Conservation (phyloP, 2,797 vertebrate species). For the Mormyrus hasselquistii region DNA sequence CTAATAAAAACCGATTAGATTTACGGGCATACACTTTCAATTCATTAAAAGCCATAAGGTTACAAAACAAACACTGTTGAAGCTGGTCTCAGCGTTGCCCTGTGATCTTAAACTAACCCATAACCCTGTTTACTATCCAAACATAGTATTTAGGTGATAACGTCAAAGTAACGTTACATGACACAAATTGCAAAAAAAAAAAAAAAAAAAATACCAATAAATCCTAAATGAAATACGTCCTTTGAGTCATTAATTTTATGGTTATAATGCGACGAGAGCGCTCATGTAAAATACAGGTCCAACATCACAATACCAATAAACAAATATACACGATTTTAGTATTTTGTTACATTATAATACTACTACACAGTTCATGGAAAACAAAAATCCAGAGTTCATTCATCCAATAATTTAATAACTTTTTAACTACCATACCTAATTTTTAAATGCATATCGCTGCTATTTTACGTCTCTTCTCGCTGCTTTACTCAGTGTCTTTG, state of each 20-base stretch:
- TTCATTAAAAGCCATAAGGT: neutral
- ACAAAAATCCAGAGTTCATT: neutral
- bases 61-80: neutral
- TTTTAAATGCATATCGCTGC: neutral
- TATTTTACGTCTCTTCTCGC: neutral
- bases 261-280: neutral
- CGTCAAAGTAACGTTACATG: neutral
- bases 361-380: neutral
- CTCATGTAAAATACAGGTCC: neutral
- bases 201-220: neutral
- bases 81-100: neutral
- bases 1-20: neutral
- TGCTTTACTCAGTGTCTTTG: neutral
- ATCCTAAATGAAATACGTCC: neutral
- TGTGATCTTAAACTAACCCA: neutral
- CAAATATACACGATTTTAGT: neutral
- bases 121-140: neutral
- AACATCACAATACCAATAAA: neutral
- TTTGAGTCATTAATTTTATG: neutral
- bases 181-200: neutral
- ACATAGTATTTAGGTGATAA: neutral
- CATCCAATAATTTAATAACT: neutral
- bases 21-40: neutral
- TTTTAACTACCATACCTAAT: neutral
- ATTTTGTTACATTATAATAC: neutral